Base-by-base conservation (phyloP, 2,888 invertebrate species). In the Eudiplozoon nipponicum region DNA sequence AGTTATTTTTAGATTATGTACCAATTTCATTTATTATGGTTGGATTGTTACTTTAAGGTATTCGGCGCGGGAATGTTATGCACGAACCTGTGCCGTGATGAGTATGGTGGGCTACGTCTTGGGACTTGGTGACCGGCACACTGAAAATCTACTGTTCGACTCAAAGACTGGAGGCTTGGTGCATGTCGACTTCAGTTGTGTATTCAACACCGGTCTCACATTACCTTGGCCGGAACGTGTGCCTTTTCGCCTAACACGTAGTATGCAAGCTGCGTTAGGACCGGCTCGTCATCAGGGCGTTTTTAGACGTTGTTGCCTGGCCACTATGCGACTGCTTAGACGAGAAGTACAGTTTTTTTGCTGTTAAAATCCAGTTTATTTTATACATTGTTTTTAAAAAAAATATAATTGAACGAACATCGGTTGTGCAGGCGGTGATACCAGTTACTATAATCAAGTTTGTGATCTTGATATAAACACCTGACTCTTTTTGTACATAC, bases 101-200 rank as follows among this genome's bases (percentile, higher is more conserved):
- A 84, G 81, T 1, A 60, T 64, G 52, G 59, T 63, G 19, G 61
- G 61, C 2, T 61, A 60, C 48, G 55, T 60, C 23, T 48, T 60
- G 20, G 61, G 60, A 3, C 52, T 61, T 15, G 61, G 61, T 3
- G 61, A 61, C 45, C 78, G 86, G 53, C 80, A 81, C 20, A 80
- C 59, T 22, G 64, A 86, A 61, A 90, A 90, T 57, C 76, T 94
- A 51, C 66, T 80, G 4, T 68, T 90, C 48, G 86, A 94, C 60
- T 70, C 75, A 0, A 73, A 69, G 1, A 74, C 71, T 49, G 94
- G 94, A 0, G 81, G 90, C 54, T 69, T 72, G 0, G 74, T 94
- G 1, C 94, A 98, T 56, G 90, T 94, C 0, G 94, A 94, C 59
- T 90, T 86, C 58, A 90, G 84, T 60, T 81, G 84, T 53, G 63